A percentile compares a stretch with the other conserved stretches of the same genome.
phyloP scores from a whole-genome alignment of 2,888 invertebrate species.

The Drosophila affinis region DNA sequence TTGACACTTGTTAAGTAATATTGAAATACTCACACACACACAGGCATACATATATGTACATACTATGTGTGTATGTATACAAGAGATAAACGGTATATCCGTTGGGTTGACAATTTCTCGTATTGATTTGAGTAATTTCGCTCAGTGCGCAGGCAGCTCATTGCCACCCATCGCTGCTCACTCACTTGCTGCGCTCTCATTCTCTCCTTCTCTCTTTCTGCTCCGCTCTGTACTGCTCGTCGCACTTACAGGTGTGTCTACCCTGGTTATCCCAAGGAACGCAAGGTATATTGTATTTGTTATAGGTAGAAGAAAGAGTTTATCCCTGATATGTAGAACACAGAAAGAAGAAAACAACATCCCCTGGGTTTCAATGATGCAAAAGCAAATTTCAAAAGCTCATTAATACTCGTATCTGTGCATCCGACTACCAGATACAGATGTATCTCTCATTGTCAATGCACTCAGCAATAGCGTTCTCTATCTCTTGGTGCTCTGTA shows the following conservation, averaged over 20 bases:
- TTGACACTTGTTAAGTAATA: conserved; percentile 46
- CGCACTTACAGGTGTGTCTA: not conserved
- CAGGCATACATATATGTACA: conserved; percentile 3
- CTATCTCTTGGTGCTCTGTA: conserved; percentile 16
- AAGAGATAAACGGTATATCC: conserved; percentile 7
- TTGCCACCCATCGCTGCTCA: conserved; percentile 32
- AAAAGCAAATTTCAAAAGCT: not conserved
- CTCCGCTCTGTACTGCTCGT: conserved; percentile 11
- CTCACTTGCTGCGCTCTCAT: conserved; percentile 2
- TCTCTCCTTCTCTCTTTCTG: conserved; percentile 18
- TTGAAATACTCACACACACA: conserved; percentile 24
- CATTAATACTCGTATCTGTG: no score
- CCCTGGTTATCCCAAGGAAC: not conserved
- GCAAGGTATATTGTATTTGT: not conserved
- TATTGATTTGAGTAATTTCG: conserved; percentile 67
- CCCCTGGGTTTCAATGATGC: not conserved
- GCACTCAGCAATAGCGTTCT: not conserved
- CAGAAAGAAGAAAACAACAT: no score
- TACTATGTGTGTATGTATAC: not conserved
- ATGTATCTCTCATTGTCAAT: not conserved
- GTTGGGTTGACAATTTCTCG: conserved; percentile 44
- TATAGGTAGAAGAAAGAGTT: no score
- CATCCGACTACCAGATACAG: not conserved
- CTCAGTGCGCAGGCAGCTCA: conserved; percentile 65
- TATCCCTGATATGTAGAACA: no score